Evolutionary conservation across 1,140 invertebrate species (phyloP), one percentile per base, ranked within the genome.

Genomic region (Frieseomelitta varia): DNA sequence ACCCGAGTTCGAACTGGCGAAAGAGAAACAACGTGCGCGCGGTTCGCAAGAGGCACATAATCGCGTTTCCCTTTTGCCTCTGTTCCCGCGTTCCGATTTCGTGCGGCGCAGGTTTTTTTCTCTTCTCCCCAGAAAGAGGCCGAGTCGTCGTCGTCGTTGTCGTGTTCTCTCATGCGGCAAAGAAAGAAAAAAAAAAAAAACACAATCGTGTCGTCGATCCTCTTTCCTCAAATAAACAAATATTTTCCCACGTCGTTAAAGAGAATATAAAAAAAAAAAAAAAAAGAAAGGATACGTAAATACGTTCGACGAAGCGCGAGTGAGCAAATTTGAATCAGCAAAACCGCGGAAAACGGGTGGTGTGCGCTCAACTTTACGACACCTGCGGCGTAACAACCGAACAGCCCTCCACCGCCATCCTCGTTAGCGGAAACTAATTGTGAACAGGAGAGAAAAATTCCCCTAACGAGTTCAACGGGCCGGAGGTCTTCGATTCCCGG

Each of bases 331-430:
- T 4, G 58, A 61, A n/a, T 24, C 4, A 4, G n/a, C 15, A 27
- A 30, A 10, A n/a, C 56, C 21, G 24, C 51, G 65, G 0, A n/a
- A n/a, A n/a, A 21, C 11, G 47, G 24, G 21, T 21, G 21, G 58
- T 74, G 83, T 55, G 34, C 81, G 47, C 53, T 63, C 86, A 58
- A 53, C 85, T 88, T 88, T 65, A 72, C 63, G 85, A 73, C 69
- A 51, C 27, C 61, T 61, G 84, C 75, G 63, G 17, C 74, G 56
- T 56, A 14, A 84, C 72, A 63, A 86, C 84, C 79, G 73, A 81
- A 89, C 87, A 6, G 84, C 88, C 88, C 86, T 79, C n/a, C n/a
- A n/a, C n/a, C n/a, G 88, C 84, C 86, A 79, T 83, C 80, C 80
- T 88, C 76, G 80, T 89, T 88, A 88, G 69, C 63, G 71, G 65